Evolutionary conservation across 2,888 invertebrate species (phyloP).

Genomic region (Acheta domesticus): DNA sequence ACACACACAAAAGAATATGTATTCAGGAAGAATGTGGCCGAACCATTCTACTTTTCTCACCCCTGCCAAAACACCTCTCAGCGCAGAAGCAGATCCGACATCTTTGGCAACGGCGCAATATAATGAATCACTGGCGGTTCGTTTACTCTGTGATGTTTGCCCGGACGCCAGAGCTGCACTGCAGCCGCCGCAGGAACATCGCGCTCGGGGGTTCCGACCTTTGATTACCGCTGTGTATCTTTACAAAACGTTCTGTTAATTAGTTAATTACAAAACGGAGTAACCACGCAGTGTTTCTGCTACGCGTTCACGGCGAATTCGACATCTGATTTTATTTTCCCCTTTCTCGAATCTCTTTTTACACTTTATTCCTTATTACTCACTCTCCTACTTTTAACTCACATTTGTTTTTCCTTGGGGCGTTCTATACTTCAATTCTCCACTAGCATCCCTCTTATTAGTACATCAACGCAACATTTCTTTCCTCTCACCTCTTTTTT

Average conservation of each 20-base stretch:
- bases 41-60: too few relatives aligned
- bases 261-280: not conserved
- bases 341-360: too few relatives aligned
- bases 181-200: not conserved
- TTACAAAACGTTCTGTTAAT: not conserved
- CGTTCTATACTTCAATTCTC: too few relatives aligned
- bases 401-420: too few relatives aligned
- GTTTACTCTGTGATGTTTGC: not conserved
- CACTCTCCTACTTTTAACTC: too few relatives aligned
- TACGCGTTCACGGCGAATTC: not conserved
- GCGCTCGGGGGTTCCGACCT: not conserved
- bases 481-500: too few relatives aligned
- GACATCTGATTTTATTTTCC: too few relatives aligned
- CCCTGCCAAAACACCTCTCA: not conserved
- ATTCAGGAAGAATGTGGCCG: too few relatives aligned
- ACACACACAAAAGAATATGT: too few relatives aligned
- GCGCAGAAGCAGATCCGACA: not conserved
- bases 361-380: too few relatives aligned
- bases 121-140: not conserved
- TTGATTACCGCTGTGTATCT: constrained; percentile 11
- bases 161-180: not conserved
- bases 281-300: not conserved
- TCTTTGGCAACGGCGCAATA: constrained; percentile 1
- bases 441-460: too few relatives aligned
- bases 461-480: too few relatives aligned